Evolutionary conservation across 2,888 invertebrate species (phyloP).

Genomic region (Stramonita haemastoma): DNA sequence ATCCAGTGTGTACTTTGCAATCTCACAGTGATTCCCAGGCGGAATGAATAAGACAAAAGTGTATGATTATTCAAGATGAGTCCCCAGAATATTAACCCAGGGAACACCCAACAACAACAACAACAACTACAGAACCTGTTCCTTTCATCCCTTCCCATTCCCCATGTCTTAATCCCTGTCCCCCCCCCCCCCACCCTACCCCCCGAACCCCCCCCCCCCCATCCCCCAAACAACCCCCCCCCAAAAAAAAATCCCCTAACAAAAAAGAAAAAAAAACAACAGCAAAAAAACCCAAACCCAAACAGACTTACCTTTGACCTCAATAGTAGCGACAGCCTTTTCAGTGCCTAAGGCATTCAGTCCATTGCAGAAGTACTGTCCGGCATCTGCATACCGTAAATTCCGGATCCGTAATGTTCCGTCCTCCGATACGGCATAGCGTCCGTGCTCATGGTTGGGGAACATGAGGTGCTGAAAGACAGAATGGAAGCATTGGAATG

Average conservation of each 20-base stretch:
- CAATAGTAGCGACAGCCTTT: slow-evolving; percentile 69
- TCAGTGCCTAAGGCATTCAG: slow-evolving; percentile 85
- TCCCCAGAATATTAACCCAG: too few species aligned
- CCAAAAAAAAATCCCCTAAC: too few species aligned
- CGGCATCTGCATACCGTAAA: slow-evolving; percentile 85
- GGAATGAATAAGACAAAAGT: too few species aligned
- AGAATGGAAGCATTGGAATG: background rate
- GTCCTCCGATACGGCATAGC: slow-evolving; percentile 85
- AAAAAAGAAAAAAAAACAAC: too few species aligned
- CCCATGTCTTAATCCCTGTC: background rate
- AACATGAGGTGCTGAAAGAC: slow-evolving; percentile 84
- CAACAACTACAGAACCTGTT: too few species aligned
- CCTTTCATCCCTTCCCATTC: too few species aligned
- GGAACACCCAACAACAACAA: too few species aligned
- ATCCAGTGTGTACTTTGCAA: too few species aligned
- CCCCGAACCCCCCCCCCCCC: background rate
- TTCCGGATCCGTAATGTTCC: slow-evolving; percentile 85
- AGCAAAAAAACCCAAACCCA: background rate
- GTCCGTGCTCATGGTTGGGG: slow-evolving; percentile 86
- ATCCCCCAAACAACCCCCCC: too few species aligned
- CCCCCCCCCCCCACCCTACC: background rate
- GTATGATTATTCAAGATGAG: too few species aligned
- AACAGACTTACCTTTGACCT: slow-evolving; percentile 69
- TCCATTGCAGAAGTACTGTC: slow-evolving; percentile 93
- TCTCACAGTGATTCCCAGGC: too few species aligned